Evolutionary conservation across 2,888 invertebrate species (phyloP).

Genomic region (Sceliomorpha sp.): DNA sequence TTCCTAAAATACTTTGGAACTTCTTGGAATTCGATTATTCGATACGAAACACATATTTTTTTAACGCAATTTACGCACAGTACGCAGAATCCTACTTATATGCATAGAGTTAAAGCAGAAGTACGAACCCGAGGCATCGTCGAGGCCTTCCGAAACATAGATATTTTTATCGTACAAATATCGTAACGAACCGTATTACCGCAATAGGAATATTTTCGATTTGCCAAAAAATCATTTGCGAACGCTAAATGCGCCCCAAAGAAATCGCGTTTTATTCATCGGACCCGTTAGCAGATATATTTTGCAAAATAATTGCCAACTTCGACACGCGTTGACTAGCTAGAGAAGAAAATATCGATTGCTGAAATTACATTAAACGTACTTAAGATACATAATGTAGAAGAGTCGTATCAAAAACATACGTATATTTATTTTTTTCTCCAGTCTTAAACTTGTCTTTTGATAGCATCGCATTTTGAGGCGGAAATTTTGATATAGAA

Average conservation of each 20-base stretch:
- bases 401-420: no score
- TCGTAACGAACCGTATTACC: slow-evolving; percentile 36
- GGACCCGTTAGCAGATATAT: no score
- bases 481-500: no score
- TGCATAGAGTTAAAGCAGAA: slow-evolving; percentile 31
- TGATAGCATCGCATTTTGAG: no score
- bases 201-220: slow-evolving; percentile 47
- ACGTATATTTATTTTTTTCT: no score
- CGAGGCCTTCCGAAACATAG: slow-evolving; percentile 57
- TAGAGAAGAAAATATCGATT: no score
- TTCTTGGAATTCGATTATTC: not conserved
- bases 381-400: no score
- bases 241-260: slow-evolving; percentile 15
- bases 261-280: slow-evolving; percentile 15
- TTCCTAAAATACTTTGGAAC: not conserved
- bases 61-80: slow-evolving; percentile 45
- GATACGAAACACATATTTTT: slow-evolving; percentile 2
- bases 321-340: no score
- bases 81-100: slow-evolving; percentile 25
- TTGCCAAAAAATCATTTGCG: slow-evolving; percentile 36
- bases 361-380: no score
- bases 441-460: no score
- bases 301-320: no score
- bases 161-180: slow-evolving; percentile 54
- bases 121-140: slow-evolving; percentile 45